Evolutionary conservation across 2,888 invertebrate genomes (phyloP).

Genomic region (Nymphalis urticae): DNA sequence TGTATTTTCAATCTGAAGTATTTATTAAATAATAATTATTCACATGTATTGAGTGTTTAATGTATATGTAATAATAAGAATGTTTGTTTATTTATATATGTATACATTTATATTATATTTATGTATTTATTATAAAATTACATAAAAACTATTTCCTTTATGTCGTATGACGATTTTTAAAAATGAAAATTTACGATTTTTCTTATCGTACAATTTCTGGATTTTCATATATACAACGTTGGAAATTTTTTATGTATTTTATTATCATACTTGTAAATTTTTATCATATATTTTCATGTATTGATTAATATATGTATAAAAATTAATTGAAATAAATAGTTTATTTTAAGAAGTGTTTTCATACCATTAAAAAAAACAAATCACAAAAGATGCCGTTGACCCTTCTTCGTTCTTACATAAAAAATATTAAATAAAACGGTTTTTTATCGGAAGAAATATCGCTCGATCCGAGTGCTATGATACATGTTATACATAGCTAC

Average conservation of each 20-base stretch:
- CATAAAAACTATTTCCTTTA: background rate
- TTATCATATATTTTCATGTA: background rate
- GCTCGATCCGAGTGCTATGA: too few species aligned
- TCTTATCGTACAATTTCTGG: background rate
- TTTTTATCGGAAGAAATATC: too few species aligned
- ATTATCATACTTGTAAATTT: background rate
- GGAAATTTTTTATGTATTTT: background rate
- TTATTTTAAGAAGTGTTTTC: background rate
- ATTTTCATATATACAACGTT: background rate
- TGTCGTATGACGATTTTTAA: background rate
- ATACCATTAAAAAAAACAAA: background rate
- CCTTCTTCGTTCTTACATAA: too few species aligned
- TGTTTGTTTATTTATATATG: too few species aligned
- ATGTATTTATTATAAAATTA: too few species aligned
- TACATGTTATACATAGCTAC: too few species aligned
- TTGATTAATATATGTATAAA: background rate
- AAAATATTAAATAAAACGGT: background rate
- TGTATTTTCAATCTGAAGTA: too few species aligned
- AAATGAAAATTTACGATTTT: background rate
- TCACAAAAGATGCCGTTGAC: background rate
- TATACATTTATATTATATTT: too few species aligned
- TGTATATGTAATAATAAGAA: too few species aligned
- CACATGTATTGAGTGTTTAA: too few species aligned
- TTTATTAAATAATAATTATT: too few species aligned
- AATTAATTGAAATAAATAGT: slow-evolving; percentile 18